Percentiles rank a stretch among this genome's conserved stretches.
Conservation (phyloP, 2,888 invertebrate genomes). For the Andrena praecox region DNA sequence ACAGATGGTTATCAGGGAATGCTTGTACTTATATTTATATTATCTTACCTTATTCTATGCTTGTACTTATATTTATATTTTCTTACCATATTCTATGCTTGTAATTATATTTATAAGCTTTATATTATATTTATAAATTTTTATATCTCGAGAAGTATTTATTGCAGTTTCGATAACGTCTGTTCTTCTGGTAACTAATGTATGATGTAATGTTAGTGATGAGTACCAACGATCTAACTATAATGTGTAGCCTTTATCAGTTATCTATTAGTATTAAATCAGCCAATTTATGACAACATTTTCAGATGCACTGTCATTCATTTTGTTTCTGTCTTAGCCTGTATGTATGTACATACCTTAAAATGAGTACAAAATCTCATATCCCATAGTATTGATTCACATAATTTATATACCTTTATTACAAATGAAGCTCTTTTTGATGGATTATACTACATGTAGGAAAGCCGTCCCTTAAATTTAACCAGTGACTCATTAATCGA, state of each 20-base stretch:
- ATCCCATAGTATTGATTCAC: conserved; percentile 58
- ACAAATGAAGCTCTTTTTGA: conserved; percentile 74
- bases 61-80: no score
- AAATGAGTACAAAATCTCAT: conserved; percentile 47
- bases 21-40: no score
- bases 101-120: no score
- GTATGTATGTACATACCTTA: conserved; percentile 59
- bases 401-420: conserved; percentile 73
- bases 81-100: no score
- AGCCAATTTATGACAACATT: conserved; percentile 32
- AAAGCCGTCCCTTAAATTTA: conserved; percentile 70
- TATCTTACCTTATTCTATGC: no score
- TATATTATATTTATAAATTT: no score
- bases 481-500: conserved; percentile 70
- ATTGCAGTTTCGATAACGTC: no score
- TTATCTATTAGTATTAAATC: not conserved
- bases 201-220: no score
- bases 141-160: no score
- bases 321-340: conserved; percentile 50
- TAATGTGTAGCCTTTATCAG: not conserved
- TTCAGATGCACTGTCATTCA: conserved; percentile 38
- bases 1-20: no score
- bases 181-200: no score
- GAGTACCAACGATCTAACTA: no score
- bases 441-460: conserved; percentile 61